A percentile compares a stretch with the other conserved stretches of the same genome.
Conservation (phyloP, 92 coral and sea anemone genomes). For the Zoanthus sansibaricus region DNA sequence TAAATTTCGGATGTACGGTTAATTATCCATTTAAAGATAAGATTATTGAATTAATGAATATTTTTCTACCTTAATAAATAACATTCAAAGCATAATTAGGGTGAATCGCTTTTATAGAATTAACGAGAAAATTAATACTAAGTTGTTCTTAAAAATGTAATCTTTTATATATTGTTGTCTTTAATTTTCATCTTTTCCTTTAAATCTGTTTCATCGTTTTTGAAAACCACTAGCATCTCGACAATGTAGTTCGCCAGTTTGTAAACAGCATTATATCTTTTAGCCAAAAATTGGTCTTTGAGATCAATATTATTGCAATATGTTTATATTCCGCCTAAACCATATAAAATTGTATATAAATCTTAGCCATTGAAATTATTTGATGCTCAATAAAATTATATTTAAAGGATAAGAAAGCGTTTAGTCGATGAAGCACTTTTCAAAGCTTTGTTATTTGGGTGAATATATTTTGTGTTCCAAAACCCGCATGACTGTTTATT, state of each 20-base stretch:
- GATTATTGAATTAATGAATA: neutral
- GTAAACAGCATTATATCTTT: neutral
- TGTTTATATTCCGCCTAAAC: neutral
- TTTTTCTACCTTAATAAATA: neutral
- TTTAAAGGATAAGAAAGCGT: neutral
- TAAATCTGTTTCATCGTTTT: neutral
- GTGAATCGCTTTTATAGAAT: neutral
- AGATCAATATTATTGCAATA: neutral
- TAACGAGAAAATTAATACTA: neutral
- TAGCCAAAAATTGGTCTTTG: slow-evolving; percentile 1
- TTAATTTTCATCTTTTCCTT: neutral
- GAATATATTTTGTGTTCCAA: slow-evolving; percentile 1
- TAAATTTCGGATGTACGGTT: slow-evolving; percentile 11
- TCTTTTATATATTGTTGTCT: neutral
- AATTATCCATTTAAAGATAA: neutral
- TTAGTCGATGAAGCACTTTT: neutral
- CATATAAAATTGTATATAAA: slow-evolving; percentile 19
- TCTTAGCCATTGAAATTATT: neutral
- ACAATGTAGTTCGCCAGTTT: neutral
- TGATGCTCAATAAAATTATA: slow-evolving; percentile 26
- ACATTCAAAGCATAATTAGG: slow-evolving; percentile 12
- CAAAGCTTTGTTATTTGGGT: neutral
- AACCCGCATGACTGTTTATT: neutral
- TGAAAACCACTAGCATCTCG: neutral
- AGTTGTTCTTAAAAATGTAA: too few relatives aligned